phyloP scores from a whole-genome alignment of 2,113 vertebrate genomes.

The Silurus meridionalis region DNA sequence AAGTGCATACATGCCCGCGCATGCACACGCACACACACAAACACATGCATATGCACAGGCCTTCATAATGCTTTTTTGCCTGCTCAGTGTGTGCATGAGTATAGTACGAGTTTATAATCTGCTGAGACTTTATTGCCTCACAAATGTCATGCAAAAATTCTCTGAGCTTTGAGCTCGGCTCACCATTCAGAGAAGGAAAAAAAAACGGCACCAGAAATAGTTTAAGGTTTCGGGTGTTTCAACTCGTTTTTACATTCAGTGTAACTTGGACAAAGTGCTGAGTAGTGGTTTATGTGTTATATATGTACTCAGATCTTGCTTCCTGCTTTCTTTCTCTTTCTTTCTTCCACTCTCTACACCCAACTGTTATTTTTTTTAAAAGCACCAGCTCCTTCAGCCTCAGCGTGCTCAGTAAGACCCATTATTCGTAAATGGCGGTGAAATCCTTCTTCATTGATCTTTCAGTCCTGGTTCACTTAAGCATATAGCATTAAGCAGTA shows the following conservation, averaged over 20 bases:
- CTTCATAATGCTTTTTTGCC: neutral
- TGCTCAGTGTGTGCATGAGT: neutral
- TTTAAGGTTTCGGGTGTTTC: neutral
- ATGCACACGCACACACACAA: too few species aligned
- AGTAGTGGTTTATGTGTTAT: conserved; percentile 6
- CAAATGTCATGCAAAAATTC: neutral
- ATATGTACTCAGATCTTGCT: conserved; percentile 8
- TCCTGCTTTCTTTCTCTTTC: neutral
- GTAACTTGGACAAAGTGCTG: neutral
- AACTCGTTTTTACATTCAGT: neutral
- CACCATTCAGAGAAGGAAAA: neutral
- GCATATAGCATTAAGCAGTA: neutral
- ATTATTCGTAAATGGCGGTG: neutral
- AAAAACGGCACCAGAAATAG: neutral
- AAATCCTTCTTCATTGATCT: conserved; percentile 5
- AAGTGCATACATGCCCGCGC: neutral
- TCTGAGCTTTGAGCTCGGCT: neutral
- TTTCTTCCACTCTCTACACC: neutral
- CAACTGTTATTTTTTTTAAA: neutral
- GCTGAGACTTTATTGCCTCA: neutral
- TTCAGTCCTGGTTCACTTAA: neutral
- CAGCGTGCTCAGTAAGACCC: neutral
- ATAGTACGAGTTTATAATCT: neutral
- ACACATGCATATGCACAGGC: too few species aligned
- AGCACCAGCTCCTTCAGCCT: neutral